Conservation (phyloP, 1,140 invertebrate genomes). For the Hylaeus anthracinus region DNA sequence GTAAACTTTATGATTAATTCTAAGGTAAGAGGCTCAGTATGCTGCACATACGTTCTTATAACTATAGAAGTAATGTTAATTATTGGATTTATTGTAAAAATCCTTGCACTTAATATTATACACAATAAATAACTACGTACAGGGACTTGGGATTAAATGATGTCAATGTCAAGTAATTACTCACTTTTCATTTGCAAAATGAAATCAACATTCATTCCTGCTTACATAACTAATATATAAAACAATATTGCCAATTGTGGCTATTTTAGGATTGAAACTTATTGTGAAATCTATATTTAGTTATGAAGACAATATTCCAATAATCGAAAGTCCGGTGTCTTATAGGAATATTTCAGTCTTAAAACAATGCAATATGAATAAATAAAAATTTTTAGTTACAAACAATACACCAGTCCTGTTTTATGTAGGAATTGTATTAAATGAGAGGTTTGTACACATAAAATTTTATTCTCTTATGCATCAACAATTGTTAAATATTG, state of each 20-base stretch:
- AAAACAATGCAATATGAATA: conserved; percentile 27
- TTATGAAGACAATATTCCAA: conserved; percentile 23
- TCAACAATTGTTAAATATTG: conserved; percentile 20
- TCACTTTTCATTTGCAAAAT: conserved; percentile 16
- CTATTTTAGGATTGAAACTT: conserved; percentile 29
- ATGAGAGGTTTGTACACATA: conserved; percentile 37
- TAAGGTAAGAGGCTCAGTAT: neutral
- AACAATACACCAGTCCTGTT: conserved; percentile 55
- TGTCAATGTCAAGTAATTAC: conserved; percentile 12
- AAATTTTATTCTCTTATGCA: conserved; percentile 27
- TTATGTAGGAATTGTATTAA: conserved; percentile 47
- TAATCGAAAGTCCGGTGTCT: conserved; percentile 10
- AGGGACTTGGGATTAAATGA: conserved; percentile 33
- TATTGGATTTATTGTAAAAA: conserved; percentile 35
- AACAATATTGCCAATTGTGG: conserved; percentile 42
- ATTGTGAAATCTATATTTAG: conserved; percentile 25
- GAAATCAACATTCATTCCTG: conserved; percentile 34
- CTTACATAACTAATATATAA: conserved; percentile 22
- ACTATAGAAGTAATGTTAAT: conserved; percentile 22
- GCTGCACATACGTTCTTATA: conserved; percentile 29
- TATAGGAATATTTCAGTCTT: conserved; percentile 39
- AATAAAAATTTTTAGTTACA: conserved; percentile 29
- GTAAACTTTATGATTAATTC: conserved; percentile 13
- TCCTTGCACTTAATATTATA: conserved; percentile 20
- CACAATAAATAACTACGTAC: conserved; percentile 20